Percentiles rank a stretch among this genome's conserved stretches.
These are phyloP conservation scores for Strigamia crassipes DNA, from an alignment of 2,888 invertebrate genomes.

Conservation along the genomic window DNA sequence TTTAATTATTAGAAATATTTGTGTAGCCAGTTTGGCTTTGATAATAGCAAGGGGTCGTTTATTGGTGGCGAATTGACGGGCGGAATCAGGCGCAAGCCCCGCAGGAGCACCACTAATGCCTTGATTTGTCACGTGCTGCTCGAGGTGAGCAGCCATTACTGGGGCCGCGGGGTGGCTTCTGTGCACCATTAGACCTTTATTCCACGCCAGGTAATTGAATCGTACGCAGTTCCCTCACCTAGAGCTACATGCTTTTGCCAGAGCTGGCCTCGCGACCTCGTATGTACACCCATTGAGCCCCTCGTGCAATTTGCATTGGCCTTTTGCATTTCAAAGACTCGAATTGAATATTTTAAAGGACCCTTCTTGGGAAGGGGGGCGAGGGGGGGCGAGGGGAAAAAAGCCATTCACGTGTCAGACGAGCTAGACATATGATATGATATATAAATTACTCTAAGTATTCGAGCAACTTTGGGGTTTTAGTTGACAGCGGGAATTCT, in stretches of 20 bases:
- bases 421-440: not conserved
- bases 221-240: not conserved
- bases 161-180: conserved; percentile 4
- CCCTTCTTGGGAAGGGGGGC: not conserved
- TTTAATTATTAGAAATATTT: too few relatives aligned
- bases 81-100: not conserved
- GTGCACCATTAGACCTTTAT: conserved; percentile 28
- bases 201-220: conserved; percentile 27
- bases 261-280: not conserved
- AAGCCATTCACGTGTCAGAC: too few relatives aligned
- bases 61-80: conserved; percentile 20
- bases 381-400: too few relatives aligned
- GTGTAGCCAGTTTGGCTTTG: not conserved
- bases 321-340: conserved; percentile 12
- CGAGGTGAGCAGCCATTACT: conserved; percentile 33
- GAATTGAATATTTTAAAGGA: conserved; percentile 20
- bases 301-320: conserved; percentile 2
- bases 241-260: not conserved
- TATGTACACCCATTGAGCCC: not conserved
- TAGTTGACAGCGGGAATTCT: not conserved
- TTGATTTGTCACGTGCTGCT: conserved; percentile 30
- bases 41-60: not conserved
- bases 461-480: not conserved
- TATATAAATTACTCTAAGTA: not conserved
- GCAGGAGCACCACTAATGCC: conserved; percentile 21